Percentiles rank a stretch among this genome's conserved stretches.
Conservation (phyloP, 2,797 vertebrate species). For the Balearica regulorum region DNA sequence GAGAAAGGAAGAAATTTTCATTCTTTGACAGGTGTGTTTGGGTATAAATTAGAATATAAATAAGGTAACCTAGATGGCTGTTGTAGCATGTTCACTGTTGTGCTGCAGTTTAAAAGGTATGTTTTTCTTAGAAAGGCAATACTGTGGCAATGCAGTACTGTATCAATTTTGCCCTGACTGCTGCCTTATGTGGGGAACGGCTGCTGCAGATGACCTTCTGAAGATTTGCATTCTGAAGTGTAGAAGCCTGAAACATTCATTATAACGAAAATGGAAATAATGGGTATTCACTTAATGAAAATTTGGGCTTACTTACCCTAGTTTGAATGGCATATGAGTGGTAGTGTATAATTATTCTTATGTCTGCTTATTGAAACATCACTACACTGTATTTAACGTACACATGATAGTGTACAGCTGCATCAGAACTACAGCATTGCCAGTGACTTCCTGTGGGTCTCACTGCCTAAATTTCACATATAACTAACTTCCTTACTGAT, state of each 20-base stretch:
- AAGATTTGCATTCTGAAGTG: neutral
- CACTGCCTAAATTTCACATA: neutral
- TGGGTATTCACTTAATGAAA: neutral
- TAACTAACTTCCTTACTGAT: neutral
- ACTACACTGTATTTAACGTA: neutral
- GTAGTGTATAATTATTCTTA: neutral
- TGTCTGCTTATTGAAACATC: neutral
- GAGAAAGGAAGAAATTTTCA: neutral
- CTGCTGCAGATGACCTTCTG: neutral
- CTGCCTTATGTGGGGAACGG: neutral
- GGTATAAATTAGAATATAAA: neutral
- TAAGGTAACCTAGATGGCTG: neutral
- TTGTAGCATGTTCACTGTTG: neutral
- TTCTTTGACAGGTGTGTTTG: neutral
- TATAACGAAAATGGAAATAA: conserved; percentile 11
- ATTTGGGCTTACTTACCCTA: neutral
- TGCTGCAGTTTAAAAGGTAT: neutral
- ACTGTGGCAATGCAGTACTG: neutral
- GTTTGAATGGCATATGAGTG: neutral
- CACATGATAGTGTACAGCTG: neutral
- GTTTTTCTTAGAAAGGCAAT: neutral
- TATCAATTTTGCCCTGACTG: neutral
- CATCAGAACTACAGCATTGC: neutral
- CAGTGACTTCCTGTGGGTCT: neutral
- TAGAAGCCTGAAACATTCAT: neutral